Conservation (phyloP, 1,140 invertebrate genomes). For the Sarcophaga peregrina region DNA sequence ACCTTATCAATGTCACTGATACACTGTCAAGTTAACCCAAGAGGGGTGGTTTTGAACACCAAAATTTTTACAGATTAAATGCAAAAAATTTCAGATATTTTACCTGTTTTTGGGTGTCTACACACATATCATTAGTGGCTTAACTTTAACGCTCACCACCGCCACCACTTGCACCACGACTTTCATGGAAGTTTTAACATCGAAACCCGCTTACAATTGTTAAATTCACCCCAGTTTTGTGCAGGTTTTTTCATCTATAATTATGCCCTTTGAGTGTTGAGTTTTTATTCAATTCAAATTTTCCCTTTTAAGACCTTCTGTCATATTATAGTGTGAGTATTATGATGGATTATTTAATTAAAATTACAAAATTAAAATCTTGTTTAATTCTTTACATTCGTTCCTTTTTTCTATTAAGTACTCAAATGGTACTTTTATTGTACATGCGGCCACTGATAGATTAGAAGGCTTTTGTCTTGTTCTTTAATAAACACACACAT, state of each 20-base stretch:
- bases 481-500: not conserved
- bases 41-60: not conserved
- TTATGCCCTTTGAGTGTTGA: not conserved
- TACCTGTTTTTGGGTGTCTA: slow-evolving; percentile 13
- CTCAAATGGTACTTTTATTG: too few relatives aligned
- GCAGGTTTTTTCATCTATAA: not conserved
- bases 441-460: not conserved
- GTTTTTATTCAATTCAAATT: slow-evolving; percentile 1
- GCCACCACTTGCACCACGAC: not conserved
- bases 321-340: slow-evolving; percentile 45
- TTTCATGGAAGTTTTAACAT: too few relatives aligned
- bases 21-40: too few relatives aligned
- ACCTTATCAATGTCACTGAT: too few relatives aligned
- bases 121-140: slow-evolving; percentile 17
- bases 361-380: slow-evolving; percentile 40
- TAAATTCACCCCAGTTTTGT: not conserved
- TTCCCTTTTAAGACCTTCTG: not conserved
- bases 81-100: not conserved
- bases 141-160: slow-evolving; percentile 27
- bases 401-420: not conserved
- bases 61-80: slow-evolving; percentile 22
- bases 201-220: too few relatives aligned
- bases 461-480: not conserved
- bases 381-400: slow-evolving; percentile 10
- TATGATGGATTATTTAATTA: slow-evolving; percentile 47